Evolutionary conservation across 30 jellyfish, hydroid and myxozoan genomes (phyloP).

Genomic region (Aurelia aurita): DNA sequence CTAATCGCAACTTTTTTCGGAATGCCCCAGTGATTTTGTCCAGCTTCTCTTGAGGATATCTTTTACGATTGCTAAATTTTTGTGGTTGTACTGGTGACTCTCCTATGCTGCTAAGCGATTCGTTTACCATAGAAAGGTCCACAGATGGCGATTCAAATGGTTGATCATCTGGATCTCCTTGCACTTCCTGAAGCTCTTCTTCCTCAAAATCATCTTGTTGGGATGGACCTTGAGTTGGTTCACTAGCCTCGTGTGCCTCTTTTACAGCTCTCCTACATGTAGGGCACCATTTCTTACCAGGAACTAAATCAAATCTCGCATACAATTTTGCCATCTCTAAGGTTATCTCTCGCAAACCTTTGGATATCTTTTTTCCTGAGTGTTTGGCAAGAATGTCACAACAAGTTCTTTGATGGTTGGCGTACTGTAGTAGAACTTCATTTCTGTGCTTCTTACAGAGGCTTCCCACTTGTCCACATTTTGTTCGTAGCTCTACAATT

Average conservation of each 20-base stretch:
- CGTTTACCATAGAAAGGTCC: background rate
- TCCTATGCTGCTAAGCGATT: background rate
- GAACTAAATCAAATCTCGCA: background rate
- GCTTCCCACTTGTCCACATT: background rate
- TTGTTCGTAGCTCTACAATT: background rate
- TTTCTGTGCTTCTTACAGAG: constrained; percentile 2
- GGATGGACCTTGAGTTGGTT: no score
- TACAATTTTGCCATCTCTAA: background rate
- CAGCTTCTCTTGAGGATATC: background rate
- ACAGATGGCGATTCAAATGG: background rate
- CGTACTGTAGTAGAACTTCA: background rate
- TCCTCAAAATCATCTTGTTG: no score
- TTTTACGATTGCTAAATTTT: background rate
- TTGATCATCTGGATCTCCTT: no score
- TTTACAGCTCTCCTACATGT: no score
- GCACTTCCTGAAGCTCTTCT: no score
- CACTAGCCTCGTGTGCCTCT: no score
- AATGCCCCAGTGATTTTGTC: background rate
- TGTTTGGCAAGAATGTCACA: background rate
- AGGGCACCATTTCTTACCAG: constrained; percentile 5
- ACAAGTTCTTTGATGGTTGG: background rate
- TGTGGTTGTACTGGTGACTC: background rate
- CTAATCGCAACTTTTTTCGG: background rate
- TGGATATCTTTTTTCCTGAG: background rate
- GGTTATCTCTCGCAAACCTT: background rate